A percentile compares a stretch with the other conserved stretches of the same genome.
Evolutionary conservation across 2,113 vertebrate species (phyloP).

Genomic region (Hipposideros armiger): DNA sequence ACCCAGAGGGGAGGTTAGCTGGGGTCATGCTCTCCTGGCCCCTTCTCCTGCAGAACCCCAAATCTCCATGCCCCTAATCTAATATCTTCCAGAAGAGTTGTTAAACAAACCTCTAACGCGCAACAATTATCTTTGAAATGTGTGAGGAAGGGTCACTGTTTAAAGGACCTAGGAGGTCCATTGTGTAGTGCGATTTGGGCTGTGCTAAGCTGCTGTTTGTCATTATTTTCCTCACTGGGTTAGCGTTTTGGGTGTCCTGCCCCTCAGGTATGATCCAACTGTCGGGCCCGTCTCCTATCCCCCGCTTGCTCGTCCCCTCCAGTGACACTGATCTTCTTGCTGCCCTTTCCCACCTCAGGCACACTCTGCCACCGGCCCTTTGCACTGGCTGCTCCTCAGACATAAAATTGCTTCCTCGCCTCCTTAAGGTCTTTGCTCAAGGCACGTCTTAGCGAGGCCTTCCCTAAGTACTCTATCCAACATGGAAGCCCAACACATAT

Average conservation of each 20-base stretch:
- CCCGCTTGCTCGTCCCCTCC: too few species aligned
- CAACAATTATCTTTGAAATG: too few species aligned
- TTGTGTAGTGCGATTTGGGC: accelerated
- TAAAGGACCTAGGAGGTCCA: neutral
- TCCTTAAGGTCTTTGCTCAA: neutral
- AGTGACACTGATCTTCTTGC: neutral
- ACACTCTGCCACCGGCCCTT: neutral
- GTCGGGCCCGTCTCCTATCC: neutral
- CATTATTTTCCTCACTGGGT: accelerated
- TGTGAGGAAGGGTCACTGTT: too few species aligned
- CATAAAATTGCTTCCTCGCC: neutral
- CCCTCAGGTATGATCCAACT: neutral
- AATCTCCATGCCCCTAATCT: neutral
- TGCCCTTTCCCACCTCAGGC: accelerated
- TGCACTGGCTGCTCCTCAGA: neutral
- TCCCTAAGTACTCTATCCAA: neutral
- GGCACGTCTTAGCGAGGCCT: neutral
- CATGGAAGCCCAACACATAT: accelerated
- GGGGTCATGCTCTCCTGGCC: accelerated
- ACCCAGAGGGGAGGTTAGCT: neutral
- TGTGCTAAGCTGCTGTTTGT: accelerated
- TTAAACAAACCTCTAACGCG: neutral
- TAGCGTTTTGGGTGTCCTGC: neutral
- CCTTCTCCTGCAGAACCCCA: neutral
- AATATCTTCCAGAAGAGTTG: neutral